Evolutionary conservation across 2,888 invertebrate genomes (phyloP).

Genomic region (Elmis aenea): DNA sequence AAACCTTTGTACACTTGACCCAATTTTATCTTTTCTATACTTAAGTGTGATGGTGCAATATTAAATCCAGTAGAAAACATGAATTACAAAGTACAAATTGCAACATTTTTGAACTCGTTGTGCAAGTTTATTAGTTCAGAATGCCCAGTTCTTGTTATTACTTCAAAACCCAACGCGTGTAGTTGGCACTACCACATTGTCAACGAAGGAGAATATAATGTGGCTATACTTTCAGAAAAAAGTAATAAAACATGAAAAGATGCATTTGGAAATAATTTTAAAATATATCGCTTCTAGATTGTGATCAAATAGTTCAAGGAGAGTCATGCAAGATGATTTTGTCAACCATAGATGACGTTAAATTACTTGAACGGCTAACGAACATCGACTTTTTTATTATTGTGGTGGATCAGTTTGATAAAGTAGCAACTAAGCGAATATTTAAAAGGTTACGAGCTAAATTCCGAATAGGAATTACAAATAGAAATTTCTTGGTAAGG

Average conservation of each 20-base stretch:
- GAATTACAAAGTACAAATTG: conserved; percentile 32
- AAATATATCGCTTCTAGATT: conserved; percentile 20
- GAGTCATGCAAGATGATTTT: conserved; percentile 22
- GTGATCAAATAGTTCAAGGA: conserved; percentile 6
- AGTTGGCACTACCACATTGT: conserved; percentile 37
- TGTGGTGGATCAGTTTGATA: conserved; percentile 35
- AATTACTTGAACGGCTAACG: too few relatives aligned
- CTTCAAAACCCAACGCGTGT: too few relatives aligned
- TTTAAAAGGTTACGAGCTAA: conserved; percentile 29
- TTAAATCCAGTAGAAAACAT: conserved; percentile 37
- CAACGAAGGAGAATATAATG: conserved; percentile 25
- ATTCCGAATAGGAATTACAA: conserved; percentile 38
- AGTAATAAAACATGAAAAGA: conserved; percentile 21
- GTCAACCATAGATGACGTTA: too few relatives aligned
- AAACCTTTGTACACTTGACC: background rate
- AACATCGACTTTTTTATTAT: conserved; percentile 32
- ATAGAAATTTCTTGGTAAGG: conserved; percentile 39
- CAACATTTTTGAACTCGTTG: conserved; percentile 32
- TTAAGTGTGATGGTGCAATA: conserved; percentile 37
- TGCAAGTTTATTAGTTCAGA: conserved; percentile 14
- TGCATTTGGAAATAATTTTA: too few relatives aligned
- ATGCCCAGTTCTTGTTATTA: too few relatives aligned
- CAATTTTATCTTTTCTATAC: conserved; percentile 10
- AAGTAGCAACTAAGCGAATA: conserved; percentile 31
- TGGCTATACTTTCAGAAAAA: conserved; percentile 24